A percentile compares a stretch with the other conserved stretches of the same genome.
phyloP scores from a whole-genome alignment of 2,113 vertebrate species.

The Uria aalge region DNA sequence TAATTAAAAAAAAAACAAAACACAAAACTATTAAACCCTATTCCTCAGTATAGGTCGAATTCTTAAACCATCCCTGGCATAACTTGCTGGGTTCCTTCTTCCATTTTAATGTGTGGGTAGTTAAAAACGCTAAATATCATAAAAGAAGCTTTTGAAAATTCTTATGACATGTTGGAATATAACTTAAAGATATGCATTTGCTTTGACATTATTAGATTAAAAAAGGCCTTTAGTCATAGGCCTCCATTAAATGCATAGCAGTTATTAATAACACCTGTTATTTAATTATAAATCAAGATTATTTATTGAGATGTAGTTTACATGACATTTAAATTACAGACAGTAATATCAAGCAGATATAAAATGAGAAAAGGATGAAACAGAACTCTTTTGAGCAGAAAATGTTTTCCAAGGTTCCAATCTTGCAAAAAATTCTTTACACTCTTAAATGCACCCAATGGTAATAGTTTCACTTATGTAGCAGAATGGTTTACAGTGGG shows the following conservation, averaged over 20 bases:
- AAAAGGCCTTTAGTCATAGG: neutral
- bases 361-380: neutral
- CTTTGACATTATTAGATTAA: neutral
- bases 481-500: neutral
- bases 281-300: neutral
- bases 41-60: neutral
- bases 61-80: neutral
- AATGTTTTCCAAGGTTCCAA: neutral
- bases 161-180: neutral
- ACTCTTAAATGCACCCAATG: neutral
- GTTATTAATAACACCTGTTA: neutral
- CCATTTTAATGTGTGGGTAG: neutral
- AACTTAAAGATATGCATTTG: neutral
- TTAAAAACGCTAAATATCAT: neutral
- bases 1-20: neutral
- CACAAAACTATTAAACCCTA: neutral
- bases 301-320: neutral
- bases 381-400: neutral
- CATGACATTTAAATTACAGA: slow-evolving; percentile 13
- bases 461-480: neutral
- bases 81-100: neutral
- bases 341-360: neutral
- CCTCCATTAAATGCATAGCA: neutral
- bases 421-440: neutral
- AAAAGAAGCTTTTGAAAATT: neutral